Conservation (phyloP, 1,140 invertebrate species). For the Heliconius melpomene region DNA sequence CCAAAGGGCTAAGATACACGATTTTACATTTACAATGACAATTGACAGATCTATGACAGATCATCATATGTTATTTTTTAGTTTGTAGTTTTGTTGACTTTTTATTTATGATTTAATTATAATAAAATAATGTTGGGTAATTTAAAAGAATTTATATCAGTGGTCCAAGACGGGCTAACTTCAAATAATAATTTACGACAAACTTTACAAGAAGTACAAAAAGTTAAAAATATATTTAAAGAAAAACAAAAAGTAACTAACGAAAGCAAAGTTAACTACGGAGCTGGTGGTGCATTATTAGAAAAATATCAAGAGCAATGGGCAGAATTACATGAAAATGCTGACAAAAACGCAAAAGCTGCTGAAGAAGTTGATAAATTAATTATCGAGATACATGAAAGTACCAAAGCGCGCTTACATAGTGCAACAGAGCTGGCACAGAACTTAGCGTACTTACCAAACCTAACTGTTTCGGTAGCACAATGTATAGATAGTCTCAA, state of each 20-base stretch:
- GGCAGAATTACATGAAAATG: slow-evolving; percentile 68
- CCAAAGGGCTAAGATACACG: too few species aligned
- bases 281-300: slow-evolving; percentile 64
- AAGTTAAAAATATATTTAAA: slow-evolving; percentile 72
- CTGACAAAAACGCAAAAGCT: slow-evolving; percentile 68
- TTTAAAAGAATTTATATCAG: slow-evolving; percentile 73
- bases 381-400: slow-evolving; percentile 61
- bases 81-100: slow-evolving; percentile 5
- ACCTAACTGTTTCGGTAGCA: slow-evolving; percentile 63
- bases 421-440: slow-evolving; percentile 64
- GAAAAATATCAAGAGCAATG: slow-evolving; percentile 73
- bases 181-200: slow-evolving; percentile 70
- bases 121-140: slow-evolving; percentile 66
- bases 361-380: slow-evolving; percentile 70
- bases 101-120: slow-evolving; percentile 10
- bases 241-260: slow-evolving; percentile 63
- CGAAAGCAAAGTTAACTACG: slow-evolving; percentile 72
- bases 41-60: not conserved
- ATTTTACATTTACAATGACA: not conserved
- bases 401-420: slow-evolving; percentile 55
- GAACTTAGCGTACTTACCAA: slow-evolving; percentile 61
- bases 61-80: slow-evolving; percentile 11
- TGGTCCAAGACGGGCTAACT: slow-evolving; percentile 72
- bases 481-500: slow-evolving; percentile 69
- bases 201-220: slow-evolving; percentile 74